A percentile compares a stretch with the other conserved stretches of the same genome.
These are phyloP conservation scores for Mastigias papua DNA, from an alignment of 30 jellyfish, hydroid and myxozoan species.

Conservation along the genomic window DNA sequence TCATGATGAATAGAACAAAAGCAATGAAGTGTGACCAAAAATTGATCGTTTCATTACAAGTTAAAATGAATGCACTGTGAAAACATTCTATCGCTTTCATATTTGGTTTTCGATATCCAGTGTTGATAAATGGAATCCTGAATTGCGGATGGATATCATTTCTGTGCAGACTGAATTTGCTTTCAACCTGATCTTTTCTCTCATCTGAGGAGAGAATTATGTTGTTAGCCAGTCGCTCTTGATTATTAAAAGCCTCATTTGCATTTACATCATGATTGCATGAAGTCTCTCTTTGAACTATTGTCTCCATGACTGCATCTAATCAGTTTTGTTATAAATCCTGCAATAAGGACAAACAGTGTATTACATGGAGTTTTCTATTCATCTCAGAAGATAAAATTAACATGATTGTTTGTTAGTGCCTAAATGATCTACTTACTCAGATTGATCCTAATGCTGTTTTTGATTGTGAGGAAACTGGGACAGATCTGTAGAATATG, in stretches of 20 bases:
- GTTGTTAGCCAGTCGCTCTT: neutral
- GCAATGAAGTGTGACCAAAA: slow-evolving; percentile 95
- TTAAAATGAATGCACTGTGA: slow-evolving; percentile 76
- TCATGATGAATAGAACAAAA: slow-evolving; percentile 53
- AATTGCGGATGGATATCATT: slow-evolving; percentile 80
- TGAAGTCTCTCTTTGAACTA: neutral
- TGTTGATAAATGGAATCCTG: slow-evolving; percentile 82
- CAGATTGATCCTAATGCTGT: too few species aligned
- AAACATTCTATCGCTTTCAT: slow-evolving; percentile 75
- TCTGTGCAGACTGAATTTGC: slow-evolving; percentile 79
- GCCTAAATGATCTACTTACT: too few species aligned
- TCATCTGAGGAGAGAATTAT: too few species aligned
- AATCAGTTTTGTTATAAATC: neutral
- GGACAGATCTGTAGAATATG: too few species aligned
- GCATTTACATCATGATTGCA: slow-evolving; percentile 8
- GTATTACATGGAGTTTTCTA: too few species aligned
- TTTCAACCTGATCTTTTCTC: too few species aligned
- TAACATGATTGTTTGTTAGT: too few species aligned
- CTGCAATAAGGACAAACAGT: neutral
- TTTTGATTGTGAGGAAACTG: too few species aligned
- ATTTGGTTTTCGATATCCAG: slow-evolving; percentile 92
- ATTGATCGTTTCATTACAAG: slow-evolving; percentile 89
- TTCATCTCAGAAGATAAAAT: too few species aligned
- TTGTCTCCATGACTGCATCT: neutral
- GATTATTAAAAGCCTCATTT: neutral